These are phyloP conservation scores for Drosophila cracens DNA, from an alignment of 2,888 invertebrate species.

Conservation along the genomic window DNA sequence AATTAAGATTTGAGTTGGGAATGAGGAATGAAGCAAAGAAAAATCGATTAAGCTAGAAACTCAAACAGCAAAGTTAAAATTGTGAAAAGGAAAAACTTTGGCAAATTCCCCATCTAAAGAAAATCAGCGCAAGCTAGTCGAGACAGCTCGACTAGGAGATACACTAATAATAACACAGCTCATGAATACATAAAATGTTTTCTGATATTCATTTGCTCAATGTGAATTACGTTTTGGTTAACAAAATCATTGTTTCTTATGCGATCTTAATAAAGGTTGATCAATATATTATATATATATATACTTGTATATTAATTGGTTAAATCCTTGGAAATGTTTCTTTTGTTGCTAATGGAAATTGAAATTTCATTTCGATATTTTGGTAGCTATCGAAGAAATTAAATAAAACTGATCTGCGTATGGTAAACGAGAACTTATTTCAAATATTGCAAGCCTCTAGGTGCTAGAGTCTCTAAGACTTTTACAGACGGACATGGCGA, in stretches of 20 bases:
- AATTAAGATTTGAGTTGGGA: neutral
- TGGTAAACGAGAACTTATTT: neutral
- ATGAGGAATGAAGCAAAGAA: neutral
- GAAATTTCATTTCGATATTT: neutral
- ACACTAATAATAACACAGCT: neutral
- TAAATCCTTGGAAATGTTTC: rapidly evolving
- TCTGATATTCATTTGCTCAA: neutral
- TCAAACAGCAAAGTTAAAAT: neutral
- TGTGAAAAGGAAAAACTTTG: neutral
- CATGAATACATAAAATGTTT: neutral
- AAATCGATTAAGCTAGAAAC: neutral
- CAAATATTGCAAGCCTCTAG: neutral
- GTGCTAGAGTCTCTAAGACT: neutral
- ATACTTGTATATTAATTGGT: neutral
- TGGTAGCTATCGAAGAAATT: neutral
- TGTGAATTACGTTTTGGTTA: neutral
- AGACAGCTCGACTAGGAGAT: neutral
- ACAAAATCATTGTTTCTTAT: neutral
- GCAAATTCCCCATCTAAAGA: neutral
- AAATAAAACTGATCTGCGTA: too few species aligned
- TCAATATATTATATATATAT: too few species aligned
- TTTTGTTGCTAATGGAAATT: neutral
- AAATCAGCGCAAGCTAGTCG: neutral
- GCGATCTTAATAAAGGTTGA: neutral
- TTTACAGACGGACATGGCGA: neutral